Evolutionary conservation across 1,140 invertebrate genomes (phyloP).

Genomic region (Drosophila kikkawai): DNA sequence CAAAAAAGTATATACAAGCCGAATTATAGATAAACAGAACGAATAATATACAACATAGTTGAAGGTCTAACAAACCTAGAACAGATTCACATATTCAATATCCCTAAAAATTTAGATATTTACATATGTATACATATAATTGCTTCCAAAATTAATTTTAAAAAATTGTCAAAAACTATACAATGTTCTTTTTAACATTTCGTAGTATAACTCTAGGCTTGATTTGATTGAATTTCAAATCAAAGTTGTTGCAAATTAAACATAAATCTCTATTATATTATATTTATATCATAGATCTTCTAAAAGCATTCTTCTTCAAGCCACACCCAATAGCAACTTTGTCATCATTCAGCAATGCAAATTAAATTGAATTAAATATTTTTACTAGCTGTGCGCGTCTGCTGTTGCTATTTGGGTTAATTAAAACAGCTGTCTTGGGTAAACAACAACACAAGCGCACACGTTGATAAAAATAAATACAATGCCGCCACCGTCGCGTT

Average conservation of each 20-base stretch:
- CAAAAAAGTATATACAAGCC: not conserved
- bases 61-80: not conserved
- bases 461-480: constrained; percentile 62
- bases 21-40: constrained; percentile 1
- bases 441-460: constrained; percentile 32
- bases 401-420: constrained; percentile 71
- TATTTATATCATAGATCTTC: not conserved
- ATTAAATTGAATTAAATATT: constrained; percentile 49
- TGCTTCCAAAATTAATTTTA: not conserved
- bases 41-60: not conserved
- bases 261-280: too few species aligned
- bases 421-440: constrained; percentile 78
- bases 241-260: too few species aligned
- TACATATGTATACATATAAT: too few species aligned
- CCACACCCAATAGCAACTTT: constrained; percentile 6
- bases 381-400: constrained; percentile 35
- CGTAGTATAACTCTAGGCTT: too few species aligned
- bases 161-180: not conserved
- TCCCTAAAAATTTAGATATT: not conserved
- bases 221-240: too few species aligned
- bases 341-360: constrained; percentile 38
- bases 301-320: not conserved
- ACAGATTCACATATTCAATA: not conserved
- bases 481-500: constrained; percentile 37
- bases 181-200: not conserved